Conservation (phyloP, 1,140 invertebrate genomes). For the Panagrolaimus sp. region DNA sequence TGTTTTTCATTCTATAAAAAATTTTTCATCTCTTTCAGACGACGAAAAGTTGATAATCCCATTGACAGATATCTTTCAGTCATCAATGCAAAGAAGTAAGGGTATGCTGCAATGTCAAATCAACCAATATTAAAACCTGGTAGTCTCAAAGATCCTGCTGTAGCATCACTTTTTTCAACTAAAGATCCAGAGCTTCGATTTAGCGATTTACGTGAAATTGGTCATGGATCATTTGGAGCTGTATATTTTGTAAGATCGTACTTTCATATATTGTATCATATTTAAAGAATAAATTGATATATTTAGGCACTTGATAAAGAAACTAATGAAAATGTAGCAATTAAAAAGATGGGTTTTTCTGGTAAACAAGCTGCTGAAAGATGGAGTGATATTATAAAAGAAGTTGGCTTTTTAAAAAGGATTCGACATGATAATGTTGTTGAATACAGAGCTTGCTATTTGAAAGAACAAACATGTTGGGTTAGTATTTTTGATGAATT, state of each 20-base stretch:
- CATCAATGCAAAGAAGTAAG: neutral
- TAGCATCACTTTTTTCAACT: slow-evolving; percentile 87
- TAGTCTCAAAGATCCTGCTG: slow-evolving; percentile 89
- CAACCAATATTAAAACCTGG: slow-evolving; percentile 53
- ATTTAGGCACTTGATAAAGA: slow-evolving; percentile 75
- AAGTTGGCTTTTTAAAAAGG: slow-evolving; percentile 75
- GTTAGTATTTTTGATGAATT: slow-evolving; percentile 60
- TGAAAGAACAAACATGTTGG: slow-evolving; percentile 96
- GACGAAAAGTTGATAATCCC: neutral
- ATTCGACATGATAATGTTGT: slow-evolving; percentile 89
- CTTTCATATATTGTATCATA: slow-evolving; percentile 10
- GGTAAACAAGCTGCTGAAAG: slow-evolving; percentile 96
- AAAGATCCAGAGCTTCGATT: slow-evolving; percentile 98
- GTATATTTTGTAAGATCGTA: slow-evolving; percentile 82
- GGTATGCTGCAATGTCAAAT: slow-evolving; percentile 8
- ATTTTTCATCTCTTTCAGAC: slow-evolving; percentile 1
- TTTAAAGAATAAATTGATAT: slow-evolving; percentile 23
- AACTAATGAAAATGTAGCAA: slow-evolving; percentile 89
- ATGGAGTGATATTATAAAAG: slow-evolving; percentile 99
- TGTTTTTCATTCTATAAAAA: neutral
- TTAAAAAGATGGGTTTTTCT: slow-evolving; percentile 99
- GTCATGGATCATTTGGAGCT: slow-evolving; percentile 98
- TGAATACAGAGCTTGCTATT: slow-evolving; percentile 95
- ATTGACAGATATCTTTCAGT: neutral
- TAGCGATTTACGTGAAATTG: slow-evolving; percentile 94